These are phyloP conservation scores for Mesembrinibis cayennensis DNA, from an alignment of 2,113 vertebrate species.

Conservation along the genomic window DNA sequence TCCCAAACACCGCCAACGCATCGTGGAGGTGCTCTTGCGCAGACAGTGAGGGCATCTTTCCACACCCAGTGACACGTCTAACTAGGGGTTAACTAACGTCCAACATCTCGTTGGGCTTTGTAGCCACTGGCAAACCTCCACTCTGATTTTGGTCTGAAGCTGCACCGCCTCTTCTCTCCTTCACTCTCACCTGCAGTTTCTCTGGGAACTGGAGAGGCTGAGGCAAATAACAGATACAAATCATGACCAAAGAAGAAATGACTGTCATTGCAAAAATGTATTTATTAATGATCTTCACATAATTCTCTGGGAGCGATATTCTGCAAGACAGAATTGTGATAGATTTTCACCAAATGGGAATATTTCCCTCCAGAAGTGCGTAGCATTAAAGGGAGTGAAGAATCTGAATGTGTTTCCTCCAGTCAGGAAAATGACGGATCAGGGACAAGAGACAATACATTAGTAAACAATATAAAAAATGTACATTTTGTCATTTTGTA, in stretches of 20 bases:
- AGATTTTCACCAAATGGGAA: slow-evolving; percentile 68
- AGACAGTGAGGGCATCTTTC: fast-evolving
- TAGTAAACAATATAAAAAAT: slow-evolving; percentile 70
- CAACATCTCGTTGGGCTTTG: fast-evolving
- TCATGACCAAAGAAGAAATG: slow-evolving; percentile 52
- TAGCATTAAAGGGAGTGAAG: slow-evolving; percentile 65
- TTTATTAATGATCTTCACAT: slow-evolving; percentile 65
- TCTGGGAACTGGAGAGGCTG: neutral
- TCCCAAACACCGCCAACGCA: fast-evolving
- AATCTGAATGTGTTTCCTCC: slow-evolving; percentile 53
- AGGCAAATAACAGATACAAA: slow-evolving; percentile 38
- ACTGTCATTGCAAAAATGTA: slow-evolving; percentile 51
- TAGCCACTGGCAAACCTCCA: neutral
- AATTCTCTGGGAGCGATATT: slow-evolving; percentile 52
- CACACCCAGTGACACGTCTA: neutral
- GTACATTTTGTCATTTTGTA: slow-evolving; percentile 72
- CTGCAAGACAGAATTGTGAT: slow-evolving; percentile 62
- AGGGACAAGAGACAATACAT: slow-evolving; percentile 64
- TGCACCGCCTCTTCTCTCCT: neutral
- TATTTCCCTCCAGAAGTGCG: slow-evolving; percentile 65
- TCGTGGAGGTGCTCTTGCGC: fast-evolving
- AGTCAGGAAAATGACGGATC: slow-evolving; percentile 67
- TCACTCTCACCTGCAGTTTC: neutral
- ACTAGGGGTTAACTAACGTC: neutral
- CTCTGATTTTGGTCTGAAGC: neutral